Base-by-base conservation (phyloP, 2,113 vertebrate species). In the Platichthys stellatus region DNA sequence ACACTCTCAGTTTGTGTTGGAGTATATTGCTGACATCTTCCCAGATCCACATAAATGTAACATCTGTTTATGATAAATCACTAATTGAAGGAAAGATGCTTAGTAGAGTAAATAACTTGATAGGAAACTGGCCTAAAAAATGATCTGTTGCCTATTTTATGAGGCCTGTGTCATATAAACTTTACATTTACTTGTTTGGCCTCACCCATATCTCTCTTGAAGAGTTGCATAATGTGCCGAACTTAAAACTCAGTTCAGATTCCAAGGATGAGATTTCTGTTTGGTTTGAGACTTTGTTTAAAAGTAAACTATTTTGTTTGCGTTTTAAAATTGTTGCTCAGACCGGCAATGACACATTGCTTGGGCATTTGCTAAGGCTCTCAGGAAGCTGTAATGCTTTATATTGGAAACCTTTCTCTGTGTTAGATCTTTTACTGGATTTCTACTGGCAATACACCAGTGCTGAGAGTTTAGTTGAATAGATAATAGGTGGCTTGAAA, bases 231-330 rank as follows among this genome's bases (percentile, higher is more conserved):
- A 24, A 35, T 31, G 13, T 47, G 38, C 64, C 63, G 18, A 66
- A n/a, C n/a, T 11, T 28, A 26, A 61, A 65, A 74, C 20, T 38
- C 18, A 4, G 4, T 31, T 58, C 26, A 64, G 59, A 64, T 74
- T 31, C 1, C 1, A 62, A 31, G 31, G 23, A 72, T 54, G 58
- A 63, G 28, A 21, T 66, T 66, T 26, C 21, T 31, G 17, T 66
- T 58, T 59, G 59, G 69, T 81, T 71, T 83, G 2, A 65, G 14
- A 40, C 15, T 75, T 62, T 68, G 63, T 69, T 76, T 79, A 21
- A 72, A 72, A 76, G 63, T 57, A 13, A 65, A 18, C 78, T 47
- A 26, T 76, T 81, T 67, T 78, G 69, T 81, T 78, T 58, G 23
- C 28, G 66, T 80, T 76, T 78, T 63, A 9, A 69, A 72, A 74